Evolutionary conservation across 2,113 vertebrate species (phyloP), one percentile per base, ranked within the genome.

Genomic region (Cyprinus carpio): DNA sequence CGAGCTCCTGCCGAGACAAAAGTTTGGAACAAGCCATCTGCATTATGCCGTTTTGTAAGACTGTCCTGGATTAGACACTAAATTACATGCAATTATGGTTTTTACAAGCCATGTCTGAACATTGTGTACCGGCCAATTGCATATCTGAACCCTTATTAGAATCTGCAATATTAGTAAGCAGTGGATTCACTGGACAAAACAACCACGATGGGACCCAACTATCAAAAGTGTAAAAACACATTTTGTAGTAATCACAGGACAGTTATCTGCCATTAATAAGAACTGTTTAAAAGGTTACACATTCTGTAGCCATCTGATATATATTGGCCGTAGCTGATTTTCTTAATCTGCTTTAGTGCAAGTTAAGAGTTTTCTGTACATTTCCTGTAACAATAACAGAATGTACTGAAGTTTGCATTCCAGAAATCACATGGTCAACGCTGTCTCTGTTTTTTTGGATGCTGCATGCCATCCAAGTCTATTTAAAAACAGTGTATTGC

Each of bases 401-500:
- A 34, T 87, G 75, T 60, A n/a, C 56, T 60, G 20, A n/a, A n/a
- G 56, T 67, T 87, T 77, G 78, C 8, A 80, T 87, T 75, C 65
- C 43, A 69, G 29, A 75, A 82, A 56, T 88, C 43, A 88, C 87
- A 81, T 89, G 89, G 88, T 64, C 81, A 84, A 86, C 77, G 89
- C 82, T 18, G 88, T 90, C 16, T 90, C 49, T 54, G 16, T 54
- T 6, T 18, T 54, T 54, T 54, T 91, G 84, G 85, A 84, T 77
- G 74, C n/a, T 7, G 76, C n/a, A n/a, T n/a, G n/a, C 82, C 81
- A 82, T 43, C 13, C 25, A 27, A 72, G 54, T 85, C 15, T 69
- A 49, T 84, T 71, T 43, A 37, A 31, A 43, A 11, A 46, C 4
- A n/a, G 46, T 71, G 83, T 69, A 34, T 67, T 51, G 74, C 91